Evolutionary conservation across 2,113 vertebrate genomes (phyloP), one percentile per base, ranked within the genome.

Genomic region (Phyllostomus discolor): DNA sequence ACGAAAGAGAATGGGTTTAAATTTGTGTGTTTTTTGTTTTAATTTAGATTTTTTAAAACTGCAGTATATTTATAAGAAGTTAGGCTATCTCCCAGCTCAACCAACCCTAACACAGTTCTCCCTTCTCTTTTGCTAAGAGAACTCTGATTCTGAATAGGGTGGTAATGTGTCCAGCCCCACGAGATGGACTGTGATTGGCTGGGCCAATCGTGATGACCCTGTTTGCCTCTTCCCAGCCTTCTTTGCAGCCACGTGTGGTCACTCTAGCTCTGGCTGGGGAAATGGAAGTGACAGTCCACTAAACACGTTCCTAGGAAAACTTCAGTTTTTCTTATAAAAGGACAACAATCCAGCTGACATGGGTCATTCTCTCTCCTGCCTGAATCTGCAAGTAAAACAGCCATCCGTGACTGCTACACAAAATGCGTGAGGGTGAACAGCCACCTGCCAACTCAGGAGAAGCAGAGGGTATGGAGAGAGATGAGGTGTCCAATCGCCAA

Each of bases 11-110:
- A 64, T 10, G 17, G 15, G 5, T 62, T 72, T 75, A 75, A 89
- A 24, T 87, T 76, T 48, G 9, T 50, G 5, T 10, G 16, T 66
- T 76, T 66, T 76, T 46, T 31, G 46, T 46, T 75, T 17, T 81
- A 48, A 50, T 48, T 35, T 54, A 66, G n/a, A 81, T 66, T 95
- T 90, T 86, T 80, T 31, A 57, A 31, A 95, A 75, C 24, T 28
- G 16, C 35, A 33, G 28, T 35, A 5, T 41, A 46, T 22, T n/a
- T 57, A 20, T 76, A 91, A 95, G 57, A 93, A 73, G 95, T 50
- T 12, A 89, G 57, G 43, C 28, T 87, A 31, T 64, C 1, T 4
- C 48, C 31, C 35, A 72, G 33, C 10, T 20, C 9, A 54, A 33
- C 7, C 24, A 19, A 41, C 48, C 43, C 35, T 35, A 26, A 57